phyloP scores from a whole-genome alignment of 2,113 vertebrate genomes.

The Anolis sagrei region DNA sequence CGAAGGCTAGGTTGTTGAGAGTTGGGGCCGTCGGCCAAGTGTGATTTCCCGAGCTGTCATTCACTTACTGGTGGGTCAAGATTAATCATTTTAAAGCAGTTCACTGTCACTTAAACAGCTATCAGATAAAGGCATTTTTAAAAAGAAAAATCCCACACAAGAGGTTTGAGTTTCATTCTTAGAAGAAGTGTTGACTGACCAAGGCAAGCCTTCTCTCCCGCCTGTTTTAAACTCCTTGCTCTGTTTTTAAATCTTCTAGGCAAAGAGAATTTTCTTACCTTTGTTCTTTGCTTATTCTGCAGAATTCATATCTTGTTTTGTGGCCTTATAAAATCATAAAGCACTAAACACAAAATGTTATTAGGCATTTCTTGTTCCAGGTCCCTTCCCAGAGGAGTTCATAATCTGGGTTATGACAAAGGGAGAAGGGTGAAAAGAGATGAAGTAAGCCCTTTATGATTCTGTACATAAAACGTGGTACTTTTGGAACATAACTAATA shows the following conservation, averaged over 20 bases:
- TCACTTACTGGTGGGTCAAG: background rate
- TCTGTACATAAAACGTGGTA: too few species aligned
- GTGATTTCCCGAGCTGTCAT: background rate
- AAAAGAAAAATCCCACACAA: background rate
- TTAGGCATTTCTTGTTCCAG: too few species aligned
- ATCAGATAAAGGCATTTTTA: background rate
- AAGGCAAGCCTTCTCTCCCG: background rate
- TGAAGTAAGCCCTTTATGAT: too few species aligned
- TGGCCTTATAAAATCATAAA: too few species aligned
- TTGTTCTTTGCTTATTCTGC: background rate
- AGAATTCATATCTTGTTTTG: background rate
- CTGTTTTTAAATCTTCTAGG: background rate
- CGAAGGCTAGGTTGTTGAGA: background rate
- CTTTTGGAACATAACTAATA: too few species aligned
- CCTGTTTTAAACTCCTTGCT: background rate
- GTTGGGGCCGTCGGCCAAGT: background rate
- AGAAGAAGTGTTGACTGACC: background rate
- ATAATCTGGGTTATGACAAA: background rate
- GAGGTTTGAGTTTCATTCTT: background rate
- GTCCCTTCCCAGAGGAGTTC: background rate
- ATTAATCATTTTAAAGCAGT: background rate
- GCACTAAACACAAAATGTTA: too few species aligned
- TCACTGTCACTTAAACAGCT: background rate
- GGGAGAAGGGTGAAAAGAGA: background rate
- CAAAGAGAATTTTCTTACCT: background rate